A percentile compares a stretch with the other conserved stretches of the same genome.
Evolutionary conservation across 2,797 vertebrate species (phyloP).

Genomic region (Cuniculus paca): DNA sequence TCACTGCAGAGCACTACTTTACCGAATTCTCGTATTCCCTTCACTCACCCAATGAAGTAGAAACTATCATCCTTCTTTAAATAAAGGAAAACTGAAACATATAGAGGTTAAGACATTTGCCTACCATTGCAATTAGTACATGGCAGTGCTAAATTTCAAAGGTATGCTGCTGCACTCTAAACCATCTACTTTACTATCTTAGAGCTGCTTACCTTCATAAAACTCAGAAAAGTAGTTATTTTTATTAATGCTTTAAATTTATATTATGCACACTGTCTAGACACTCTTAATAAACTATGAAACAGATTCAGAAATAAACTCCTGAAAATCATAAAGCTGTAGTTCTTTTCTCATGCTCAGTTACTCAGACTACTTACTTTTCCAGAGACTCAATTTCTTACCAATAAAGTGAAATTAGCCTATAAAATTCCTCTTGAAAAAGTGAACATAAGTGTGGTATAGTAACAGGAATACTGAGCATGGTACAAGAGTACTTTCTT

Average conservation of each 20-base stretch:
- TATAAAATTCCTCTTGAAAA: slow-evolving; percentile 14
- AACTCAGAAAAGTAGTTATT: slow-evolving; percentile 5
- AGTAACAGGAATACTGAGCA: not conserved
- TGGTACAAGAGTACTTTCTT: not conserved
- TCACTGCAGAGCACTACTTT: not conserved
- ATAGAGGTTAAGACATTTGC: not conserved
- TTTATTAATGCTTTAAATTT: slow-evolving; percentile 60
- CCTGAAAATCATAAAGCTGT: slow-evolving; percentile 55
- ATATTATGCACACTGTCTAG: slow-evolving; percentile 25
- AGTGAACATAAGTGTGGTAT: not conserved
- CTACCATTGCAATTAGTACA: not conserved
- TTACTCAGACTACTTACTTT: slow-evolving; percentile 33
- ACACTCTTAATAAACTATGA: slow-evolving; percentile 59
- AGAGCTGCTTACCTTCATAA: not conserved
- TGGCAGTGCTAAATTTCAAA: not conserved
- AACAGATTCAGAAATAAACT: slow-evolving; percentile 68
- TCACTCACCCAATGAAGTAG: not conserved
- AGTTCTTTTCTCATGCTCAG: slow-evolving; percentile 36
- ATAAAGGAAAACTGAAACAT: slow-evolving; percentile 1
- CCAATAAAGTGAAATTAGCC: slow-evolving; percentile 52
- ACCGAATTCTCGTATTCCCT: not conserved
- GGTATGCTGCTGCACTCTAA: not conserved
- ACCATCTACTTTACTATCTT: not conserved
- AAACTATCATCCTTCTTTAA: not conserved
- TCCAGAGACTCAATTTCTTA: slow-evolving; percentile 22